Base-by-base conservation (phyloP, 2,797 vertebrate genomes). In the Euphonia xanthogaster region DNA sequence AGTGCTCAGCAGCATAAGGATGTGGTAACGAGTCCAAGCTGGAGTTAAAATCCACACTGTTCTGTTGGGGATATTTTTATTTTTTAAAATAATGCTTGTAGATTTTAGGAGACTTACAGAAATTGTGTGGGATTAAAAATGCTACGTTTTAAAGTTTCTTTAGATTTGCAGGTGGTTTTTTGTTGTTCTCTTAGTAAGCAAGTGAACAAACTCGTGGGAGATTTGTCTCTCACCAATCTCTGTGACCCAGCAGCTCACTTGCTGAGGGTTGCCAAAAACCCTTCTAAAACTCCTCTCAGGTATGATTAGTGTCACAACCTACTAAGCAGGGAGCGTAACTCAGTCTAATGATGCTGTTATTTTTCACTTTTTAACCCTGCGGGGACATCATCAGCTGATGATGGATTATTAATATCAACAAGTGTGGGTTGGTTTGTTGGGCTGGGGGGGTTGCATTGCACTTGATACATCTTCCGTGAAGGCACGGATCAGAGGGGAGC, bases 21-120 rank as follows among this genome's bases (percentile, higher is more conserved):
- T 53, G 70, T 8, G 20, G 74, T 67, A 57, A 42, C 2, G 0
- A 20, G 11, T 42, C 58, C 57, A 42, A 22, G 35, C 3, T 14
- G 3, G 37, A 60, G 53, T 48, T 92, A 22, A 67, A 79, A 75
- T 65, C 67, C 77, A 85, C 16, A 3, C 22, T 40, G 40, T 65
- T 86, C 27, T 9, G 28, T 79, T 73, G 93, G 90, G 91, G 84
- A 80, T 93, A 76, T 53, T 65, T 73, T 77, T 53, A 7, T 25
- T 82, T 77, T 85, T 83, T 31, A 15, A 78, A 86, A 74, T 5
- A 0, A 57, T 44, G 48, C 31, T 51, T 93, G 42, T 93, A 80
- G 84, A 25, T 76, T 74, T 82, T 74, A 74, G 86, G 53, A 57
- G 17, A 50, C 25, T 79, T 62, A 44, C 7, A 57, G 67, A 67